Evolutionary conservation across 2,888 invertebrate species (phyloP).

Genomic region (Odontocerum albicorne): DNA sequence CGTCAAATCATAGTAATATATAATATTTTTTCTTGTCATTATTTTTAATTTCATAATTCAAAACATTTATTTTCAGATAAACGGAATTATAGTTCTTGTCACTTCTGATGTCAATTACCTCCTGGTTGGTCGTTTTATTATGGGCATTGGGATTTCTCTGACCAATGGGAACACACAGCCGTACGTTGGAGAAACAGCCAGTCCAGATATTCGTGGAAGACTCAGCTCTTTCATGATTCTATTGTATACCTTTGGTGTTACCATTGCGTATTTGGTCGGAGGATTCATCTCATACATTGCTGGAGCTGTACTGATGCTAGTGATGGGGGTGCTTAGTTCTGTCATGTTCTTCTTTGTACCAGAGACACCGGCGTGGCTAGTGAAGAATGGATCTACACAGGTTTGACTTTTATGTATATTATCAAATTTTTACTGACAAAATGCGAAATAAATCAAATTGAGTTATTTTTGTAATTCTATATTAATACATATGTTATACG

Average conservation of each 20-base stretch:
- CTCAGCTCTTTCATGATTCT: constrained; percentile 18
- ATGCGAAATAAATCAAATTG: too few relatives aligned
- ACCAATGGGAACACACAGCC: constrained; percentile 15
- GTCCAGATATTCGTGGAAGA: constrained; percentile 12
- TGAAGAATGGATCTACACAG: constrained; percentile 19
- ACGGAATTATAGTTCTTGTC: constrained; percentile 8
- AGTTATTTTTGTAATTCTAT: not conserved
- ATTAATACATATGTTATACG: too few relatives aligned
- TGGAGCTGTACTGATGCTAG: constrained; percentile 15
- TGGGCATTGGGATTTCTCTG: constrained; percentile 11
- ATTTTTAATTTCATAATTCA: too few relatives aligned
- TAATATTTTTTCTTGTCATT: too few relatives aligned
- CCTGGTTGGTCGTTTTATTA: constrained; percentile 18
- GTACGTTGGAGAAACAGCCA: constrained; percentile 22
- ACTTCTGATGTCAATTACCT: constrained; percentile 7
- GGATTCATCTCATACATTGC: constrained; percentile 23
- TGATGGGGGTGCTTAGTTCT: not conserved
- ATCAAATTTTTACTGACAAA: too few relatives aligned
- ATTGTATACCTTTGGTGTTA: constrained; percentile 15
- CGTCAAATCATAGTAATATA: too few relatives aligned
- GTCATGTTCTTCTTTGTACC: constrained; percentile 20
- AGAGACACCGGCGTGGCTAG: constrained; percentile 23
- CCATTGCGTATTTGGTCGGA: constrained; percentile 17
- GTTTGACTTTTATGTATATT: too few relatives aligned
- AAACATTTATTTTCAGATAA: constrained; percentile 19